Evolutionary conservation across 2,888 invertebrate species (phyloP).

Genomic region (Ctena decussata): DNA sequence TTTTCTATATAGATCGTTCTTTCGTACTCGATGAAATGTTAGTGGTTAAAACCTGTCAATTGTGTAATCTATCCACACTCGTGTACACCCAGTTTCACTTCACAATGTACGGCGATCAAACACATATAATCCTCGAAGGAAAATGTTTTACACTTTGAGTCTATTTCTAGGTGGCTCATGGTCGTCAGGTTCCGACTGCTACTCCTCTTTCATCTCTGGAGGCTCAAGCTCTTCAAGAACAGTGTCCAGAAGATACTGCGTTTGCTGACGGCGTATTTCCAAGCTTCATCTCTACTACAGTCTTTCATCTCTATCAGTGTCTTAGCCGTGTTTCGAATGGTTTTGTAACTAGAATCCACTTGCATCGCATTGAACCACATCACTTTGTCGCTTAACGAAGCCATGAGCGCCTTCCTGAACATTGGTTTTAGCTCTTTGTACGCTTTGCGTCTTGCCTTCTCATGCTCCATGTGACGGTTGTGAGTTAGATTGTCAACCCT

Average conservation of each 20-base stretch:
- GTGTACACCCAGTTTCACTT: no score
- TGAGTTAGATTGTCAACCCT: neutral
- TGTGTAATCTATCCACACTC: no score
- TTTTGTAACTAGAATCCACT: neutral
- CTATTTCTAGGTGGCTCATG: neutral
- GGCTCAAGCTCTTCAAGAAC: neutral
- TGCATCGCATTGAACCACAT: constrained; percentile 17
- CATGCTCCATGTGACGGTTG: neutral
- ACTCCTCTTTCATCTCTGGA: no score
- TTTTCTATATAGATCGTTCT: no score
- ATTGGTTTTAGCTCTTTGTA: neutral
- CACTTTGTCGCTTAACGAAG: neutral
- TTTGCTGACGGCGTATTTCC: constrained; percentile 3
- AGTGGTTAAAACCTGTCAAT: no score
- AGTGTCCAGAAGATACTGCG: neutral
- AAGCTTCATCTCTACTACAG: neutral
- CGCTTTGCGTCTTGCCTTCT: neutral
- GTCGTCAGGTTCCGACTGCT: neutral
- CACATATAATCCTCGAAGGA: no score
- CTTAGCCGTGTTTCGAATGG: constrained; percentile 4
- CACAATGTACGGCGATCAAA: no score
- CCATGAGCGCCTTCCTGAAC: neutral
- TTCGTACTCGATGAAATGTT: no score
- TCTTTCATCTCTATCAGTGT: neutral
- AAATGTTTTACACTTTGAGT: no score